phyloP scores from a whole-genome alignment of 1,140 invertebrate genomes.

The Penaeus japonicus region DNA sequence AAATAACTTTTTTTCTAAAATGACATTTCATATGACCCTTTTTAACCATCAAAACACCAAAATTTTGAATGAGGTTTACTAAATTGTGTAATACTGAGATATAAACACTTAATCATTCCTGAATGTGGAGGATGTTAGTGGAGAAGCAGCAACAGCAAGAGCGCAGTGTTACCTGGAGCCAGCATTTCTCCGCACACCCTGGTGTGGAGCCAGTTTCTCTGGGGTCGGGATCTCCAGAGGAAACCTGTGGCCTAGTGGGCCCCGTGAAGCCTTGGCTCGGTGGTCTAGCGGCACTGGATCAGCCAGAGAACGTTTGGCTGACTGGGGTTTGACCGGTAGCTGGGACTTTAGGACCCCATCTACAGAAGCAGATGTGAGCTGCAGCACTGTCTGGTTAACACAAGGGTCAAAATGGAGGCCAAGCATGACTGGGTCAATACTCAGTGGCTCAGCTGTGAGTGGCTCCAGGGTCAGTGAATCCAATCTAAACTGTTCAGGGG shows the following conservation, averaged over 20 bases:
- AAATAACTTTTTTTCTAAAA: too few relatives aligned
- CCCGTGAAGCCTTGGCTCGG: conserved; percentile 37
- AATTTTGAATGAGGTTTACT: not conserved
- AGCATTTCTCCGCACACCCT: conserved; percentile 39
- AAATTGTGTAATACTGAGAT: not conserved
- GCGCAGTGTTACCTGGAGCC: conserved; percentile 50
- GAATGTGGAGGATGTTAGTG: conserved; percentile 50
- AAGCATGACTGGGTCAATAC: conserved; percentile 55
- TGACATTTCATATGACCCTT: too few relatives aligned
- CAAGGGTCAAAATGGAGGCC: conserved; percentile 59
- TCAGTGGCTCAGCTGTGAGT: conserved; percentile 36
- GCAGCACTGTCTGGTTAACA: conserved; percentile 58
- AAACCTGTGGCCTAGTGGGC: conserved; percentile 36
- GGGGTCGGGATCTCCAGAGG: conserved; percentile 41
- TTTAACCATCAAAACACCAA: not conserved
- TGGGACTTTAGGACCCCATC: conserved; percentile 30
- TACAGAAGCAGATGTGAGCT: conserved; percentile 49
- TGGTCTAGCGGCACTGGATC: conserved; percentile 38
- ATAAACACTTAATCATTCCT: conserved; percentile 4
- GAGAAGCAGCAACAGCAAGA: conserved; percentile 53
- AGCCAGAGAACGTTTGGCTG: conserved; percentile 38
- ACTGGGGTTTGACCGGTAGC: conserved; percentile 2
- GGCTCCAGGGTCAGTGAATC: conserved; percentile 32
- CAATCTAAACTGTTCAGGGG: conserved; percentile 40
- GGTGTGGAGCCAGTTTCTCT: conserved; percentile 41